These are phyloP conservation scores for Papilio elwesi DNA, from an alignment of 2,888 invertebrate species.

Conservation along the genomic window DNA sequence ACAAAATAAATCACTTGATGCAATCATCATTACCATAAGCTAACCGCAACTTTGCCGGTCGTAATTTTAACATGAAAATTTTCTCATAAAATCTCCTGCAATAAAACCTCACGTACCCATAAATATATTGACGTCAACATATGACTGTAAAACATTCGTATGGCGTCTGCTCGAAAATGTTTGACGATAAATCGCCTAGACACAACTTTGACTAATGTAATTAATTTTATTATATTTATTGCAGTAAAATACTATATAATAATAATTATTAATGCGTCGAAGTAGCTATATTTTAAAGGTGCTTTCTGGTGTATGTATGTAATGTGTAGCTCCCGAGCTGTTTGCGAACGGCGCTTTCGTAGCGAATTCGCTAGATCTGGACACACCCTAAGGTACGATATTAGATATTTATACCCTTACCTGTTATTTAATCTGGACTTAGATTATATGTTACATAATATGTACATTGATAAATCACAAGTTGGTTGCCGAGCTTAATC, in stretches of 20 bases:
- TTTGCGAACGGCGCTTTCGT: too few species aligned
- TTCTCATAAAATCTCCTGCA: slow-evolving; percentile 2
- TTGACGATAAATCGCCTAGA: neutral
- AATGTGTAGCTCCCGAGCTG: too few species aligned
- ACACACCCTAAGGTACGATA: too few species aligned
- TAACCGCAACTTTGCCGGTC: slow-evolving; percentile 2
- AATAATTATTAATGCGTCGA: neutral
- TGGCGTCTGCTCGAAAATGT: neutral
- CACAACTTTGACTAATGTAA: neutral
- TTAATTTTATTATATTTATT: neutral
- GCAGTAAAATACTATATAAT: too few species aligned
- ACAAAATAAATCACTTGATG: neutral
- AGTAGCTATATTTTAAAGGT: too few species aligned
- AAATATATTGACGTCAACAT: neutral
- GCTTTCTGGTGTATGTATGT: too few species aligned
- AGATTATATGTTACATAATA: too few species aligned
- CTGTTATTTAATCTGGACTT: too few species aligned
- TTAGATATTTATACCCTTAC: too few species aligned
- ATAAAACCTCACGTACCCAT: slow-evolving; percentile 1
- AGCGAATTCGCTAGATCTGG: too few species aligned
- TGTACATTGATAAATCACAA: too few species aligned
- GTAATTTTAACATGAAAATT: slow-evolving; percentile 2
- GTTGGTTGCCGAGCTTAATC: too few species aligned
- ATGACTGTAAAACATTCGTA: neutral
- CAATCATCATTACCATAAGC: neutral